Base-by-base conservation (phyloP, 2,888 invertebrate species). In the Lasioglossum marginatum region DNA sequence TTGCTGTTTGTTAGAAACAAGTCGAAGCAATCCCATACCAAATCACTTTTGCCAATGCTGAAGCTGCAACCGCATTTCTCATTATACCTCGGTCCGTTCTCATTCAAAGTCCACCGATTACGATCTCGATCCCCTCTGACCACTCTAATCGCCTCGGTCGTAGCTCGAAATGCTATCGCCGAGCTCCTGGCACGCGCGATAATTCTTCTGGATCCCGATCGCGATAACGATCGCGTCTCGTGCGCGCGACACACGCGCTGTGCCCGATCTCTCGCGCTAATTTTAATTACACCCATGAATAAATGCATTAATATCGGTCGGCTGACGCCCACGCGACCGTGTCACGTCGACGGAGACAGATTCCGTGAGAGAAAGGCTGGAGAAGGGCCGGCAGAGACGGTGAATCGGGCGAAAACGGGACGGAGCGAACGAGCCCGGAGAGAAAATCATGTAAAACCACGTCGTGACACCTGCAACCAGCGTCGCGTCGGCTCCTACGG, bases 201-300 rank as follows among this genome's bases (percentile, higher is more conserved):
- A 89, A 90, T 92, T 89, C 89, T 91, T 92, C 89, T 34, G n/a
- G 77, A 88, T 86, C 80, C 79, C 72, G 86, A 85, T 85, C 86
- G 81, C 83, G 92, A 91, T 91, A 92, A 90, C 79, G 77, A 92
- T 91, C 89, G 88, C 85, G 83, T 82, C 68, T 60, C 82, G 87
- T 80, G 82, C 83, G 75, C 27, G 79, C 70, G 27, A 12, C 19
- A 73, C 66, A 19, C 34, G 3, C 66, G 3, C 10, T 66, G 31
- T 34, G 45, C 82, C 70, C 72, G 72, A 66, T 37, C 74, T 79
- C 74, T 73, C 84, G 82, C 74, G 85, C 85, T 88, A 89, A 90
- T 90, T 90, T 91, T 91, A 91, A 91, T 91, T 87, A 88, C 79
- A 63, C 75, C 81, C 82, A 80, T 87, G 88, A 90, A 90, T 90